Base-by-base conservation (phyloP, 2,888 invertebrate species). In the Drosophila nr. perissopoda region DNA sequence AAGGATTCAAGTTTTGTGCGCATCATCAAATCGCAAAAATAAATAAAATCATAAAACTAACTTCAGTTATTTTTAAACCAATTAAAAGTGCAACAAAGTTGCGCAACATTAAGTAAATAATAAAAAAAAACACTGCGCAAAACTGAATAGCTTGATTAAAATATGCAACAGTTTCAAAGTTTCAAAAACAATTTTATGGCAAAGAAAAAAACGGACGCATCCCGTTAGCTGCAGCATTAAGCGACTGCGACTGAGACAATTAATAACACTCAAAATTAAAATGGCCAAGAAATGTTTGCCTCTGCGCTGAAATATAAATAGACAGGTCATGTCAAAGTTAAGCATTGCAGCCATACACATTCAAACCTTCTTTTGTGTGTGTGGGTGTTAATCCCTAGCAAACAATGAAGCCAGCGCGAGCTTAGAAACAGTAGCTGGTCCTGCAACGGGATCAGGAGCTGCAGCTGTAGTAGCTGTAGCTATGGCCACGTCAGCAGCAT, bases 61-160 rank as follows among this genome's bases (percentile, higher is more conserved):
- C 73, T 78, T 70, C 29, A 65, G 58, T 57, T 76, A 70, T 70
- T 68, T 69, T 54, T 54, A 76, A 78, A 73, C 80, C 82, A 84
- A 84, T 84, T 86, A 84, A 86, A 81, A 79, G 81, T 70, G 70
- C 69, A 69, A 69, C 62, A 78, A 86, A 85, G 74, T 86, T 86
- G 60, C 61, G 36, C 59, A 78, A 38, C 58, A 48, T 57, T 60
- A 58, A 51, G 67, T 38, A 34, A 57, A 36, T 18, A 34, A 42
- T n/a, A 49, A 64, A 42, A 13, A 48, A 36, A 27, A 33, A 33
- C 33, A 33, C 33, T 33, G 11, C 2, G 2, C 1, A 27, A 54
- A 57, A n/a, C 8, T 38, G n/a, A 62, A 52, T 58, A 56, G 38
- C 34, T 56, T 60, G 64, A 53, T 63, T 58, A 51, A 76, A 76